Base-by-base conservation (phyloP, 2,888 invertebrate species). In the Rapana venosa region DNA sequence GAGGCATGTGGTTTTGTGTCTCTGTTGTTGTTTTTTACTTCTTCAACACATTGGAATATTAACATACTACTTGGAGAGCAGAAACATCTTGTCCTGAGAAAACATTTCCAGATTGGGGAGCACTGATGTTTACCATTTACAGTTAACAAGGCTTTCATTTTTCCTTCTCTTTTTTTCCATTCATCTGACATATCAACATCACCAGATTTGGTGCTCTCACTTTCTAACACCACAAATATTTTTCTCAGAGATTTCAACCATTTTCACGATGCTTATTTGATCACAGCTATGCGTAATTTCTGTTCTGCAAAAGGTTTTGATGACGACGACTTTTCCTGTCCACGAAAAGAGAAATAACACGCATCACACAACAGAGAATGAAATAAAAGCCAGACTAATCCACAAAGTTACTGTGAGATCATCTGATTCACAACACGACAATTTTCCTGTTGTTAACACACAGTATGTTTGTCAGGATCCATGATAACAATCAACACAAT, bases 221-320 rank as follows among this genome's bases (percentile, higher is more conserved):
- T 5, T 36, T 17, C 35, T 36, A 13, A 30, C 26, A 47, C 4
- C 30, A 47, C 22, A 22, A 8, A 83, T 26, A 83, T 6, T 8
- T 5, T 20, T 20, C 35, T 5, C 6, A 47, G 20, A 79, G 26
- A 77, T 30, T 26, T n/a, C 47, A 79, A 20, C 26, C 32, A 79
- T 79, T 32, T 79, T 79, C 79, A 79, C 79, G 32, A 79, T 79
- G 79, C 79, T 35, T 79, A 35, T 17, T 35, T 79, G 32, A 35
- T 35, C 17, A 79, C 79, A 79, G 35, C 79, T 79, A 79, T 79
- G 79, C 79, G 79, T 79, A 79, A 79, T 32, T 35, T 79, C 32
- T 79, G 32, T 79, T 79, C 79, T 79, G 79, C 79, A 79, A 79
- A 79, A 79, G 32, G n/a, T n/a, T n/a, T n/a, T 79, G 79, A 79